Conservation (phyloP, 2,888 invertebrate genomes). For the Tetragonula carbonaria region DNA sequence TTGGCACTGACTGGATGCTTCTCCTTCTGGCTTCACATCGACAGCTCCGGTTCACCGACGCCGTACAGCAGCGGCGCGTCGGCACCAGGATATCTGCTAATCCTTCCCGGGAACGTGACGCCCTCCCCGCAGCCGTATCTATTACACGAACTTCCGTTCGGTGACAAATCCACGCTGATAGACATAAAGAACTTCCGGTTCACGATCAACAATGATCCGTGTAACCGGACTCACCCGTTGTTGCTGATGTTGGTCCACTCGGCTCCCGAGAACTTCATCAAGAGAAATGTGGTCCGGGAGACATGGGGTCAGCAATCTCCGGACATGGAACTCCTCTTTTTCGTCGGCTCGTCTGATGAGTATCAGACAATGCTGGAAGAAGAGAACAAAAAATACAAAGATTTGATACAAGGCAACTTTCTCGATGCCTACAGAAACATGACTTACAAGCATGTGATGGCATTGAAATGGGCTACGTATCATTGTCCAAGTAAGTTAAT, state of each 20-base stretch:
- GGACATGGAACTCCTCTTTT: slow-evolving; percentile 82
- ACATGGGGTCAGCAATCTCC: slow-evolving; percentile 83
- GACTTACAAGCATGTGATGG: slow-evolving; percentile 86
- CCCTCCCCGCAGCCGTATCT: slow-evolving; percentile 70
- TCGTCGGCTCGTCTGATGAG: slow-evolving; percentile 82
- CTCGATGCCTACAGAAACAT: slow-evolving; percentile 85
- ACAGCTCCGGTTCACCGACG: slow-evolving; percentile 64
- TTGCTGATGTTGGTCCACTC: slow-evolving; percentile 85
- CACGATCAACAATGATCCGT: slow-evolving; percentile 86
- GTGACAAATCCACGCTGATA: slow-evolving; percentile 80
- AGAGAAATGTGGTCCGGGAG: slow-evolving; percentile 83
- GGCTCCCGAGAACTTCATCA: slow-evolving; percentile 83
- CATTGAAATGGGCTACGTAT: slow-evolving; percentile 85
- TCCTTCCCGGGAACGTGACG: slow-evolving; percentile 73
- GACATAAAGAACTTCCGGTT: slow-evolving; percentile 87
- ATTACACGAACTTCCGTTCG: slow-evolving; percentile 75
- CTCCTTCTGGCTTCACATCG: slow-evolving; percentile 77
- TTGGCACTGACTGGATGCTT: slow-evolving; percentile 76
- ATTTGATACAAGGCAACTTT: slow-evolving; percentile 86
- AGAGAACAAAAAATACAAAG: slow-evolving; percentile 82
- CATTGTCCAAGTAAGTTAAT: slow-evolving; percentile 83
- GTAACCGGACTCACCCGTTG: slow-evolving; percentile 84
- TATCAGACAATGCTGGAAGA: slow-evolving; percentile 79
- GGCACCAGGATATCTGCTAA: slow-evolving; percentile 71
- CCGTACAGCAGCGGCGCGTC: slow-evolving; percentile 62